Base-by-base conservation (phyloP, 1,140 invertebrate genomes). In the Paralvinella palmiformis region DNA sequence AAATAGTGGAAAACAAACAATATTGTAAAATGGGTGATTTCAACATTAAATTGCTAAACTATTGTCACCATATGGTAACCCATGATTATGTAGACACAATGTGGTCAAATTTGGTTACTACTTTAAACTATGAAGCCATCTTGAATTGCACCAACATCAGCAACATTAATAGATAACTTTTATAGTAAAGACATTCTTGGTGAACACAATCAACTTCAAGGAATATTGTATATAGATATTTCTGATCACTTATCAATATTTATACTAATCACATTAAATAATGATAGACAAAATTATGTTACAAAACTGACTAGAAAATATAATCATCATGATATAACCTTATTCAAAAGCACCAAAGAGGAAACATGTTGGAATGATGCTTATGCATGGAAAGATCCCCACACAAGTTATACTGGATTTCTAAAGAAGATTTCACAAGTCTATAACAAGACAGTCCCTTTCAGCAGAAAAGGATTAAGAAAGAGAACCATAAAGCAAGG, bases 101-200 rank as follows among this genome's bases (percentile, higher is more conserved):
- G 17, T 52, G 24, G 6, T 29, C 24, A 52, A 22, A 52, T 5
- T 3, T 29, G 31, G 24, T 52, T 52, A 52, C 31, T 27, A 22
- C 48, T 7, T 29, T 52, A 52, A n/a, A 52, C 31, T 52, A 52
- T 29, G 10, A 52, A 52, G 48, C 48, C 48, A 22, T 27, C 48
- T 52, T 27, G 48, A 52, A 52, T 52, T 10, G 31, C 48, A 52
- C 48, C 48, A 52, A 52, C 48, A 10, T 27, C 48, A 52, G 48
- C 48, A 22, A 52, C 20, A 52, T 52, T 7, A 52, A 52, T 20
- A 52, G 48, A 52, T 20, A 52, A 20, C n/a, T 6, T 27, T 52
- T 20, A 52, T n/a, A n/a, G 20, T 52, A 52, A 20, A 27, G 48
- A 20, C n/a, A 52, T 52, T 10, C 15, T 52, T 52, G 48, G 4